phyloP scores from a whole-genome alignment of 2,888 invertebrate genomes.

The Dynastes hyllus region DNA sequence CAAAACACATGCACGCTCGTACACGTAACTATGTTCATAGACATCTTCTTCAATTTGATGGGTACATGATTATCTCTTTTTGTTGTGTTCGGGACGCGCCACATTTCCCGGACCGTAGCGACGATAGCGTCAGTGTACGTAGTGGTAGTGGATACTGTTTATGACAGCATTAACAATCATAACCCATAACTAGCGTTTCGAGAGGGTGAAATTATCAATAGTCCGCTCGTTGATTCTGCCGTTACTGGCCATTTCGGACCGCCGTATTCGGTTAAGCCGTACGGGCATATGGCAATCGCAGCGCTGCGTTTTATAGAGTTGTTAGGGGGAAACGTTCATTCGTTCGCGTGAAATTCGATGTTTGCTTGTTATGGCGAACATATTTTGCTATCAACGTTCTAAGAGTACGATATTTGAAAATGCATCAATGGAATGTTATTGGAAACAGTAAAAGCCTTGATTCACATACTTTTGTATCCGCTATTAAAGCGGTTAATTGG shows the following conservation, averaged over 20 bases:
- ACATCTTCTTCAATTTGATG: slow-evolving; percentile 42
- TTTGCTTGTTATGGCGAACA: neutral
- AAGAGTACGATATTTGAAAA: neutral
- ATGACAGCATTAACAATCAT: slow-evolving; percentile 52
- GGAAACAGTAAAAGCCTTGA: too few relatives aligned
- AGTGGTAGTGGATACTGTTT: slow-evolving; percentile 44
- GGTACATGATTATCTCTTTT: slow-evolving; percentile 43
- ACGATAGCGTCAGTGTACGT: slow-evolving; percentile 44
- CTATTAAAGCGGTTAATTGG: too few relatives aligned
- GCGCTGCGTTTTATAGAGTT: neutral
- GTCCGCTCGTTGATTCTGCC: slow-evolving; percentile 42
- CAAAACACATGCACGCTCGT: neutral
- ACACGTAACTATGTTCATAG: neutral
- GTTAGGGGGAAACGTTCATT: neutral
- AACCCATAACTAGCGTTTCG: slow-evolving; percentile 46
- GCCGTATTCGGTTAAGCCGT: slow-evolving; percentile 10
- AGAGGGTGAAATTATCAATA: slow-evolving; percentile 48
- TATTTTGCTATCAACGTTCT: neutral
- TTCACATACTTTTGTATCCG: too few relatives aligned
- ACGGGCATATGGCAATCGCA: neutral
- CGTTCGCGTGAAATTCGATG: neutral
- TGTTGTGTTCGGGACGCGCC: neutral
- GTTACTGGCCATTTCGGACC: slow-evolving; percentile 24
- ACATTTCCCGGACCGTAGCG: neutral
- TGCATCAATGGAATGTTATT: too few relatives aligned